Evolutionary conservation across 2,113 vertebrate genomes (phyloP).

Genomic region (Microcebus griseorufus): DNA sequence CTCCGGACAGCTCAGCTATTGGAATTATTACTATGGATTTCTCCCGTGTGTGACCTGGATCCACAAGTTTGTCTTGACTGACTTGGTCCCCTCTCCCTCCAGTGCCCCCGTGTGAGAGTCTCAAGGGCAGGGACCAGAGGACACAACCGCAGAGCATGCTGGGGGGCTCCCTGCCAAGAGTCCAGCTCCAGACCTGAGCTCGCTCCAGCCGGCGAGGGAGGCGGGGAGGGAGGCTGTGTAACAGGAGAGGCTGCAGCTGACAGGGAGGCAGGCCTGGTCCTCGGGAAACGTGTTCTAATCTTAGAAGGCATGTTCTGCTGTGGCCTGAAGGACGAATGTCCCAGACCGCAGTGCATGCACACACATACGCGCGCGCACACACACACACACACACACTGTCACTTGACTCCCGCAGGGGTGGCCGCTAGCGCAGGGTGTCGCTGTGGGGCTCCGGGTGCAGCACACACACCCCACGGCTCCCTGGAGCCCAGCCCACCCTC

Average conservation of each 20-base stretch:
- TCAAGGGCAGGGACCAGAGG: no score
- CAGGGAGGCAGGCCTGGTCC: slow-evolving; percentile 61
- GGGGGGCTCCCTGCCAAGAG: neutral
- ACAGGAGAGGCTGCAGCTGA: slow-evolving; percentile 80
- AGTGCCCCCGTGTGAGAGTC: neutral
- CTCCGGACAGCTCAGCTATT: neutral
- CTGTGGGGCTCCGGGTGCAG: neutral
- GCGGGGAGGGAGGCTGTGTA: neutral
- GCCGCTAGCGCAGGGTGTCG: neutral
- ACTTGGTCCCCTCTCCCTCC: neutral
- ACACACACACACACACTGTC: neutral
- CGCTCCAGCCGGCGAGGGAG: neutral
- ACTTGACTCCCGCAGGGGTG: neutral
- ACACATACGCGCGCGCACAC: neutral
- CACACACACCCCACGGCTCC: neutral
- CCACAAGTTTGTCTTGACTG: neutral
- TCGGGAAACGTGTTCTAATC: slow-evolving; percentile 81
- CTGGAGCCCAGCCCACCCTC: no score
- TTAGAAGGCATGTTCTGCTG: slow-evolving; percentile 83
- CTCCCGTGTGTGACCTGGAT: neutral
- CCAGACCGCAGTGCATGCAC: neutral
- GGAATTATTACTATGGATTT: neutral
- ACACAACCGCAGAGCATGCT: neutral
- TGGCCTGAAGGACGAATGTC: slow-evolving; percentile 8
- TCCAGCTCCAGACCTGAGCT: neutral